These are phyloP conservation scores for Phaedon cochleariae DNA, from an alignment of 2,888 invertebrate genomes.

Conservation along the genomic window DNA sequence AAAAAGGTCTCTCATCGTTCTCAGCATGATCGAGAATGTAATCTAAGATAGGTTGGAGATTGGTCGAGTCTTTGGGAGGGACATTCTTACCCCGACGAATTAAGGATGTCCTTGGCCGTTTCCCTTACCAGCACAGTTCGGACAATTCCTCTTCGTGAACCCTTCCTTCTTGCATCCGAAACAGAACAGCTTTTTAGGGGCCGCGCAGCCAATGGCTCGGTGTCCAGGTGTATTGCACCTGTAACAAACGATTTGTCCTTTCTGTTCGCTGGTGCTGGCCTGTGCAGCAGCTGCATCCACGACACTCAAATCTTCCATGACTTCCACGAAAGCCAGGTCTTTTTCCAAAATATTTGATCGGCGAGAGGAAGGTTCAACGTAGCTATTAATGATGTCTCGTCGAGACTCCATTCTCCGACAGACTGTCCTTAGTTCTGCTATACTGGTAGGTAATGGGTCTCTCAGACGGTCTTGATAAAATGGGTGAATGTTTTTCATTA, in stretches of 20 bases:
- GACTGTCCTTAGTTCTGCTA: neutral
- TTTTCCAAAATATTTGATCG: too few species aligned
- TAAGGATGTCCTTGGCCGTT: neutral
- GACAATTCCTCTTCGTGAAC: neutral
- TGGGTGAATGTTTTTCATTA: conserved; percentile 8
- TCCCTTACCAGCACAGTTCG: neutral
- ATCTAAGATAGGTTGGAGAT: too few species aligned
- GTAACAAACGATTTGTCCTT: neutral
- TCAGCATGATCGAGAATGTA: too few species aligned
- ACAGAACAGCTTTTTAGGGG: neutral
- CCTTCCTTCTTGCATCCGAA: neutral
- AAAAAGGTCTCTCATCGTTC: too few species aligned
- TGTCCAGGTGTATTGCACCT: neutral
- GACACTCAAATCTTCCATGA: neutral
- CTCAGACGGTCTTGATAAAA: conserved; percentile 7
- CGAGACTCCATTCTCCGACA: neutral
- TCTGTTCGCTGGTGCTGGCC: neutral
- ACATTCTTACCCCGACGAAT: neutral
- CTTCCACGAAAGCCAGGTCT: too few species aligned
- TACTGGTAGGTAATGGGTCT: neutral
- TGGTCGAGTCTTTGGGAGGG: neutral
- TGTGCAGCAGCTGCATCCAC: neutral
- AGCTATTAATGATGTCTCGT: neutral
- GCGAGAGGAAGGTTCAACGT: too few species aligned
- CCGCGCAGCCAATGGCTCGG: neutral